phyloP scores from a whole-genome alignment of 2,797 vertebrate species.

The Chelmon rostratus region DNA sequence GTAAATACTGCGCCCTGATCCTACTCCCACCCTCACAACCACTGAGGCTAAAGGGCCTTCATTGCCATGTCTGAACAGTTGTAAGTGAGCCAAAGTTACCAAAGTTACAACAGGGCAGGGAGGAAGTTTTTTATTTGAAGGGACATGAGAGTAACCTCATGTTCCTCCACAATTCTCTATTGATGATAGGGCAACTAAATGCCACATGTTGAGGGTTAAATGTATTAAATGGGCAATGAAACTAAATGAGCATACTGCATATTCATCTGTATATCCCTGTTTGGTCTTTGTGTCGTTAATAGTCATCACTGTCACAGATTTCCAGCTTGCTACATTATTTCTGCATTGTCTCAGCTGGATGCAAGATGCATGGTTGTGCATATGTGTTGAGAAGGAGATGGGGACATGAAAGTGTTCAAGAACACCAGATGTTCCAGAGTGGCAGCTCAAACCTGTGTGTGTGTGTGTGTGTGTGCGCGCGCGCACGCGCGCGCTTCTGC shows the following conservation, averaged over 20 bases:
- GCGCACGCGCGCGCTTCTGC: neutral
- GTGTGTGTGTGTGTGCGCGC: constrained; percentile 9
- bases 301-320: neutral
- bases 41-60: too few species aligned
- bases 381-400: constrained; percentile 14
- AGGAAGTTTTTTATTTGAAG: neutral
- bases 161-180: neutral
- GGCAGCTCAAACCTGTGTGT: constrained; percentile 22
- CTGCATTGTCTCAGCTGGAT: constrained; percentile 33
- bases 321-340: constrained; percentile 12
- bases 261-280: neutral
- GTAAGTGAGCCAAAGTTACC: too few species aligned
- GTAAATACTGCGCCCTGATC: neutral
- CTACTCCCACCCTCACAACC: neutral
- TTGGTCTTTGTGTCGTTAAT: neutral
- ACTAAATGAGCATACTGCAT: neutral
- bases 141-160: neutral
- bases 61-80: too few species aligned
- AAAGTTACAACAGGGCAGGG: too few species aligned
- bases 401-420: constrained; percentile 33
- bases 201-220: neutral
- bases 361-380: constrained; percentile 10
- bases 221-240: neutral
- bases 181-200: neutral
- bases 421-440: constrained; percentile 50